These are phyloP conservation scores for Zosterops lateralis DNA, from an alignment of 2,113 vertebrate species.

Conservation along the genomic window DNA sequence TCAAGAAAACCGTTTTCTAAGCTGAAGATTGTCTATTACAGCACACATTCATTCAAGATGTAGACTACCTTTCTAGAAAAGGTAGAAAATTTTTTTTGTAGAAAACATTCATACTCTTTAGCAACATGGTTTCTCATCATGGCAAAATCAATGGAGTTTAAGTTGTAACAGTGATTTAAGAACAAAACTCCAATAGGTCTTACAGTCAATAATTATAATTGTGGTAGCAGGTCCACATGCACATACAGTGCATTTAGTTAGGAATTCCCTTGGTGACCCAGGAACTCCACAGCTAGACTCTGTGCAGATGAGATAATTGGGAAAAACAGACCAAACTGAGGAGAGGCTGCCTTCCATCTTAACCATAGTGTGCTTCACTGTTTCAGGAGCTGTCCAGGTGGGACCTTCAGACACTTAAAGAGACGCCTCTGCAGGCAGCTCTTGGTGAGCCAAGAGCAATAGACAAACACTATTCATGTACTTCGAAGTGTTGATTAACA, in stretches of 20 bases:
- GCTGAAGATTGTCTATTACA: background rate
- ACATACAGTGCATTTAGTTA: background rate
- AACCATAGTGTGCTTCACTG: background rate
- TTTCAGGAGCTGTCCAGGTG: background rate
- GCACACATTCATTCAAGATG: background rate
- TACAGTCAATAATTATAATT: background rate
- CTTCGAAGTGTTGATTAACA: background rate
- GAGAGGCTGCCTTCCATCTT: background rate
- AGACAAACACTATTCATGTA: accelerated
- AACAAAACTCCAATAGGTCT: background rate
- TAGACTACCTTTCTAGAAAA: background rate
- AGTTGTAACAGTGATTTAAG: background rate
- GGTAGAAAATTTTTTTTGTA: background rate
- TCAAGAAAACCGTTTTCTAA: background rate
- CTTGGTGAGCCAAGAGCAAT: background rate
- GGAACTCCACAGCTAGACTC: background rate
- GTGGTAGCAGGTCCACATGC: background rate
- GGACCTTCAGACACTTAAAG: background rate
- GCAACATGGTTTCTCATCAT: background rate
- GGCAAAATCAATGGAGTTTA: background rate
- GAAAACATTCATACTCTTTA: background rate
- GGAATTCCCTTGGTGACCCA: background rate
- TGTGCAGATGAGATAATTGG: background rate
- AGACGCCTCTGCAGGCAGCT: background rate
- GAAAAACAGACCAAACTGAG: background rate